Base-by-base conservation (phyloP, 2,888 invertebrate species). In the Lasioglossum figueresi region DNA sequence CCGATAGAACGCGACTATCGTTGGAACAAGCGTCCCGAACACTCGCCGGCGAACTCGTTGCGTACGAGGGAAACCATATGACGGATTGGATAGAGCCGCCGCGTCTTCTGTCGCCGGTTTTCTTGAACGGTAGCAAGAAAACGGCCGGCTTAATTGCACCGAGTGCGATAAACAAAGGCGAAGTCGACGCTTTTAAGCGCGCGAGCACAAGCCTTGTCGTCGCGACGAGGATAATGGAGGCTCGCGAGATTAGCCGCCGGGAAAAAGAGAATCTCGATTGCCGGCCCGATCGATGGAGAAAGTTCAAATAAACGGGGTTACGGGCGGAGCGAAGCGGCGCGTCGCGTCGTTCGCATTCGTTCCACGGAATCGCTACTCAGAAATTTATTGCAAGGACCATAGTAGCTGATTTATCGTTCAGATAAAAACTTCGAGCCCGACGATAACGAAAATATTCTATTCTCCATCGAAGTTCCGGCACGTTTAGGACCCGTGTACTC, bases 211-310 rank as follows among this genome's bases (percentile, higher is more conserved):
- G 37, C 8, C 23, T 52, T 52, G 23, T 23, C 37, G 68, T 68
- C 68, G 37, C 68, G 68, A 72, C 71, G 27, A 6, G 27, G 43
- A n/a, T 71, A 71, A 71, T 71, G n/a, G 71, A 71, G 71, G 45
- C 27, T 14, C 43, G 71, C 71, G 71, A 71, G n/a, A 71, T 71
- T 71, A 71, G 43, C 71, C 23, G 37, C 71, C 43, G 27, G 71
- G 71, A 16, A n/a, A 43, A 71, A 45, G 71, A 45, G 40, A 71
- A 40, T 43, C 27, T 27, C 71, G 71, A 71, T 71, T 45, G 43
- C 43, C 37, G n/a, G 45, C n/a, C 12, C 45, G 71, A 71, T 45
- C 71, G 43, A 43, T 43, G 31, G 70, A 48, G 31, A 72, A 48
- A 45, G 31, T 48, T 68, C 68, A 68, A 68, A 37, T 68, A 68